Conservation (phyloP, 2,888 invertebrate genomes). For the Standfussiana lucernea region DNA sequence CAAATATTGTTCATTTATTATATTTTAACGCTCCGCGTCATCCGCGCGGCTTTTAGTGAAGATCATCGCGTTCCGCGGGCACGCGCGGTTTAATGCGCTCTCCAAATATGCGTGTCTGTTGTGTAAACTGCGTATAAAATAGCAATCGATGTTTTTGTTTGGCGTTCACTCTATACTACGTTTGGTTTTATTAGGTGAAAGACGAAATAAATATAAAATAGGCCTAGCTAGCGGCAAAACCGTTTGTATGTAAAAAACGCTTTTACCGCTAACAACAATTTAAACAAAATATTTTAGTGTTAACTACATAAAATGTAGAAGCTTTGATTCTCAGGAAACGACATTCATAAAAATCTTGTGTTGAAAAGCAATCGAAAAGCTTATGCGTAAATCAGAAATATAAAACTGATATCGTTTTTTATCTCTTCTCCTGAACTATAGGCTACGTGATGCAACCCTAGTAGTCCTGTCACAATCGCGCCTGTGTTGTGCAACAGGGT, state of each 20-base stretch:
- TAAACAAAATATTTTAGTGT: not conserved
- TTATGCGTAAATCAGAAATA: not conserved
- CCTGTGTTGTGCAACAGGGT: constrained; percentile 47
- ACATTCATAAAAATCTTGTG: no score
- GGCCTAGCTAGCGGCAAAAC: no score
- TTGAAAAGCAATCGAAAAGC: not conserved
- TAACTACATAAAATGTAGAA: not conserved
- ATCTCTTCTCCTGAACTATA: not conserved
- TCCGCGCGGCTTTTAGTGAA: constrained; percentile 18
- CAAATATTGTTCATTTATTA: constrained; percentile 39
- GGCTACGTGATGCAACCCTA: constrained; percentile 31
- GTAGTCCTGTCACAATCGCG: constrained; percentile 11
- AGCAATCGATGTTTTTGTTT: constrained; percentile 28
- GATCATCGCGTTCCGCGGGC: constrained; percentile 26
- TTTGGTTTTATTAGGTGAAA: not conserved
- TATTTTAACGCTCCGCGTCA: constrained; percentile 59
- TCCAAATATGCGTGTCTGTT: constrained; percentile 38
- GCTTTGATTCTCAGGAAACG: not conserved
- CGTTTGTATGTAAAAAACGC: no score
- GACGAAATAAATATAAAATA: not conserved
- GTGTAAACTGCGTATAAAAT: constrained; percentile 19
- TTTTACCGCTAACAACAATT: constrained; percentile 3
- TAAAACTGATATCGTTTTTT: not conserved
- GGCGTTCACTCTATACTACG: no score
- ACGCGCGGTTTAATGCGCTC: constrained; percentile 36